phyloP scores from a whole-genome alignment of 2,888 invertebrate genomes.

The Thymelicus acteon region DNA sequence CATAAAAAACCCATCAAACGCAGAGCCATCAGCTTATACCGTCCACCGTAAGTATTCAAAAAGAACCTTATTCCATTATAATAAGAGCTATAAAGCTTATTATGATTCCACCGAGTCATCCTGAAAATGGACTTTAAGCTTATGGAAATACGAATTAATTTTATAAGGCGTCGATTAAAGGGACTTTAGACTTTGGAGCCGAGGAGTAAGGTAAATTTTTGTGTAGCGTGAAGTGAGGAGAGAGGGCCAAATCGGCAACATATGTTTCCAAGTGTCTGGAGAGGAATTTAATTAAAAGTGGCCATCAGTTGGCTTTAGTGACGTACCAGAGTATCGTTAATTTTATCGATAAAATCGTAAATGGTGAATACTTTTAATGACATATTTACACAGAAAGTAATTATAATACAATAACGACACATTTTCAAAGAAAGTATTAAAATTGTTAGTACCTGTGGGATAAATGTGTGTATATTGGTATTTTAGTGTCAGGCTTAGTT shows the following conservation, averaged over 20 bases:
- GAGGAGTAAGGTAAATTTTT: conserved; percentile 44
- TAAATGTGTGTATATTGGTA: too few species aligned
- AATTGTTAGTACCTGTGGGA: too few species aligned
- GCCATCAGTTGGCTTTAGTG: conserved; percentile 57
- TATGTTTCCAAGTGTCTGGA: conserved; percentile 75
- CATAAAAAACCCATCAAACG: conserved; percentile 47
- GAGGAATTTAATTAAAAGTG: conserved; percentile 87
- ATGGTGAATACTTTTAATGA: too few species aligned
- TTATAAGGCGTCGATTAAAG: conserved; percentile 29
- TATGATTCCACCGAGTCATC: conserved; percentile 12
- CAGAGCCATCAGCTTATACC: conserved; percentile 42
- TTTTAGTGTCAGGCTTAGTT: too few species aligned
- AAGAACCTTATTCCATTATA: conserved; percentile 34
- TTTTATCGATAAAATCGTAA: conserved; percentile 26
- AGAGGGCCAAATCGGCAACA: conserved; percentile 71
- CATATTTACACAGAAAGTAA: too few species aligned
- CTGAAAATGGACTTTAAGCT: conserved; percentile 30
- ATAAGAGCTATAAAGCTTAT: conserved; percentile 34
- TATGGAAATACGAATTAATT: conserved; percentile 28
- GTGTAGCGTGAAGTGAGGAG: not conserved
- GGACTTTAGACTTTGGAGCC: conserved; percentile 46
- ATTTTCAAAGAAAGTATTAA: too few species aligned
- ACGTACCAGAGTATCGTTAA: conserved; percentile 44
- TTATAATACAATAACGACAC: too few species aligned
- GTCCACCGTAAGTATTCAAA: conserved; percentile 37